A percentile compares a stretch with the other conserved stretches of the same genome.
Conservation (phyloP, 2,888 invertebrate species). For the Exocentrus adspersus region DNA sequence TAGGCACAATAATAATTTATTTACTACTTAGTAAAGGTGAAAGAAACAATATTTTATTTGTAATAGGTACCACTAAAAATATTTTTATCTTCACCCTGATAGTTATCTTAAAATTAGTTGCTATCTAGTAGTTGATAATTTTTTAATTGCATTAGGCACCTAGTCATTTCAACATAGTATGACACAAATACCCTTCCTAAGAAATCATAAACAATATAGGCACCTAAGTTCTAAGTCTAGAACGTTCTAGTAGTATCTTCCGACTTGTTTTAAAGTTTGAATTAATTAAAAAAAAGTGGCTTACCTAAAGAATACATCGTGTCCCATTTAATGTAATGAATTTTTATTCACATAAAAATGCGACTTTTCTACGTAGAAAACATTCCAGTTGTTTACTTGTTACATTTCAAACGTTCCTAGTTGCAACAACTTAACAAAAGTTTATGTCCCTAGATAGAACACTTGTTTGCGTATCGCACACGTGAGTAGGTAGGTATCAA, state of each 20-base stretch:
- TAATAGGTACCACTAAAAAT: not conserved
- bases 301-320: slow-evolving; percentile 63
- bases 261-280: not conserved
- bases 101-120: not conserved
- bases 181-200: slow-evolving; percentile 15
- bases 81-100: slow-evolving; percentile 16
- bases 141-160: slow-evolving; percentile 9
- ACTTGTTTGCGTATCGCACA: slow-evolving; percentile 26
- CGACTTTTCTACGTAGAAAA: slow-evolving; percentile 19
- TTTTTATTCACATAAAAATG: slow-evolving; percentile 21
- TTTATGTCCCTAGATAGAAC: slow-evolving; percentile 24
- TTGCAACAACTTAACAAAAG: slow-evolving; percentile 24
- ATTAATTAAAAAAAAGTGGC: slow-evolving; percentile 29
- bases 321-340: slow-evolving; percentile 47
- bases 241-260: not conserved
- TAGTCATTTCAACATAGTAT: slow-evolving; percentile 3
- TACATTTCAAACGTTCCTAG: slow-evolving; percentile 17
- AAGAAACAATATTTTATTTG: not conserved
- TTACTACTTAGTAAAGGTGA: not conserved
- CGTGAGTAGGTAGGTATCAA: slow-evolving; percentile 20
- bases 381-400: slow-evolving; percentile 20
- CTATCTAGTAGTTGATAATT: slow-evolving; percentile 21
- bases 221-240: no score
- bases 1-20: slow-evolving; percentile 20
- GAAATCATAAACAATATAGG: slow-evolving; percentile 14